A percentile compares a stretch with the other conserved stretches of the same genome.
Conservation (phyloP, 2,888 invertebrate species). For the Leptinotarsa peninsularis region DNA sequence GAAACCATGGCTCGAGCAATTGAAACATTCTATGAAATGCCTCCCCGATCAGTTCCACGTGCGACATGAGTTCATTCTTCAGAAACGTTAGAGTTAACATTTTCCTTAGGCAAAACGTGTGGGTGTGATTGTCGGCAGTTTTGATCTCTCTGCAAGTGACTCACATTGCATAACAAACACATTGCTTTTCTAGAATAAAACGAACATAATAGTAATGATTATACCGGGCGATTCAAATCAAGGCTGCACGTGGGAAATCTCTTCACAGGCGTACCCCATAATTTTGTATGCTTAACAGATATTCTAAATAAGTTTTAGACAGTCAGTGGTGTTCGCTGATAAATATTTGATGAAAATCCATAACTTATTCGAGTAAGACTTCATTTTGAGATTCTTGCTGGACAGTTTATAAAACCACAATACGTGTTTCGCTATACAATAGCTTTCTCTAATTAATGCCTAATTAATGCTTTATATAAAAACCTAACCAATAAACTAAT, state of each 20-base stretch:
- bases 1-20: not conserved
- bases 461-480: too few species aligned
- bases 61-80: conserved; percentile 1
- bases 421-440: too few species aligned
- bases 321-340: too few species aligned
- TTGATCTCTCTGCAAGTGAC: conserved; percentile 39
- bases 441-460: too few species aligned
- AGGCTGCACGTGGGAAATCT: conserved; percentile 27
- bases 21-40: not conserved
- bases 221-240: conserved; percentile 34
- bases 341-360: too few species aligned
- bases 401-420: too few species aligned
- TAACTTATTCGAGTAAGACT: too few species aligned
- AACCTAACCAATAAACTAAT: too few species aligned
- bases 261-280: not conserved
- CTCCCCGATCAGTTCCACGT: not conserved
- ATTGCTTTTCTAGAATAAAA: conserved; percentile 35
- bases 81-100: conserved; percentile 24
- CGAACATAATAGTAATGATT: conserved; percentile 33
- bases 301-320: too few species aligned
- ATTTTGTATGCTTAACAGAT: not conserved
- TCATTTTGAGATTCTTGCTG: too few species aligned
- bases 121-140: conserved; percentile 36
- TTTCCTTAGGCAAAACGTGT: conserved; percentile 31
- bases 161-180: conserved; percentile 39